phyloP scores from a whole-genome alignment of 2,888 invertebrate genomes.

The Trichacis sp. region DNA sequence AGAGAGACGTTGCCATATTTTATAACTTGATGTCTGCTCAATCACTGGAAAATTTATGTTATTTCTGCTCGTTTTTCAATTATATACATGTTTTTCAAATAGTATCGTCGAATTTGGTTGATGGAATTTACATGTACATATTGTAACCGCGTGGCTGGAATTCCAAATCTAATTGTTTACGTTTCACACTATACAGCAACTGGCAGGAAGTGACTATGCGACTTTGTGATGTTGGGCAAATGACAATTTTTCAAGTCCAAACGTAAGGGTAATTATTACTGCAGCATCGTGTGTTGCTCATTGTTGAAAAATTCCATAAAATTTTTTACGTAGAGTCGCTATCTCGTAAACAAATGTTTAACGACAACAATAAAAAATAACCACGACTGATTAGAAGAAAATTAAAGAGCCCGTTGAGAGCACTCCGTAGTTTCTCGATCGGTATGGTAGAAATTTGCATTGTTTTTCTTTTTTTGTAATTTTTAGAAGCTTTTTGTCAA shows the following conservation, averaged over 20 bases:
- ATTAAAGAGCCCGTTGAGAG: too few species aligned
- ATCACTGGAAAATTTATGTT: background rate
- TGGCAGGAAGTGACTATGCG: constrained; percentile 2
- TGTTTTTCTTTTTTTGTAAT: too few species aligned
- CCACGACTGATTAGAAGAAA: background rate
- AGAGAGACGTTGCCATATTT: constrained; percentile 6
- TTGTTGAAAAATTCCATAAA: background rate
- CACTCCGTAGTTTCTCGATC: too few species aligned
- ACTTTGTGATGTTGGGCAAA: constrained; percentile 10
- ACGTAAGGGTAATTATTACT: constrained; percentile 2
- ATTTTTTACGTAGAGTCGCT: background rate
- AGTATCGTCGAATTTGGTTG: too few species aligned
- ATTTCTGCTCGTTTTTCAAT: background rate
- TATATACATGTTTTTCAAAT: too few species aligned
- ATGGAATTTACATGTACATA: background rate
- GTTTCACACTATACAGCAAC: background rate
- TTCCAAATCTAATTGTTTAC: background rate
- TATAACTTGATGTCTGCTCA: background rate
- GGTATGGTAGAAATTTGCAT: too few species aligned
- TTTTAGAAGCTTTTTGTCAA: too few species aligned
- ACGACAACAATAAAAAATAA: background rate
- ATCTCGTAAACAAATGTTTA: constrained; percentile 2
- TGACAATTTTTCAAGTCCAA: constrained; percentile 1
- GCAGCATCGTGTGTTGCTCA: background rate
- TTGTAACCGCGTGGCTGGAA: background rate